Base-by-base conservation (phyloP, 2,113 vertebrate genomes). In the Hippocampus zosterae region DNA sequence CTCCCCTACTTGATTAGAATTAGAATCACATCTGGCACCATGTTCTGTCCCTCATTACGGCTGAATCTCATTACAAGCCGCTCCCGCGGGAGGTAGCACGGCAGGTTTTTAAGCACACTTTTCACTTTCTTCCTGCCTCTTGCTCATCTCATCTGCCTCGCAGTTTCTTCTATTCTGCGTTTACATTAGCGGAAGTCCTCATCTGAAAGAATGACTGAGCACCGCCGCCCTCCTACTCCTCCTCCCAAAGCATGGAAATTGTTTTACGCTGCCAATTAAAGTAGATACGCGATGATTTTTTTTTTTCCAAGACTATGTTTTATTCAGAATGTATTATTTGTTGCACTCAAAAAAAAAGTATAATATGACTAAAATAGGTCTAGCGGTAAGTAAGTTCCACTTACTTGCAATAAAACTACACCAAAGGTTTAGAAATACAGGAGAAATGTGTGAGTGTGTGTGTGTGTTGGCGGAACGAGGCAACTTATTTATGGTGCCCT, bases 1-100 rank as follows among this genome's bases (percentile, higher is more conserved):
- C 81, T 59, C 72, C 79, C 67, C 74, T 82, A 67, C 82, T 88
- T 91, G 90, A 93, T 93, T 93, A 91, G 91, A 91, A 92, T 89
- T 88, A 89, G 89, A 86, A 84, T 88, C 88, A 91, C 90, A 91
- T 93, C 90, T 92, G 91, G 86, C 73, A 72, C 86, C 82, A 75
- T 85, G 85, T 87, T 88, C 88, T 80, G 88, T 88, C 88, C 90
- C 92, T 93, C 92, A 92, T 93, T 93, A 93, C 85, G 77, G 86
- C 74, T 78, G 91, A 83, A 91, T 92, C 88, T 92, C 91, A 91
- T 93, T 92, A 92, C 69, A 68, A 67, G 52, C n/a, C 5, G 37
- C 67, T 81, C 90, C 89, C 88, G 10, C 1, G 88, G 87, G 90
- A 88, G 63, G 76, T 56, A 68, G 68, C 16, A 77, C 69, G 75